A percentile compares a stretch with the other conserved stretches of the same genome.
Conservation (phyloP, 2,113 vertebrate species). For the Solea senegalensis region DNA sequence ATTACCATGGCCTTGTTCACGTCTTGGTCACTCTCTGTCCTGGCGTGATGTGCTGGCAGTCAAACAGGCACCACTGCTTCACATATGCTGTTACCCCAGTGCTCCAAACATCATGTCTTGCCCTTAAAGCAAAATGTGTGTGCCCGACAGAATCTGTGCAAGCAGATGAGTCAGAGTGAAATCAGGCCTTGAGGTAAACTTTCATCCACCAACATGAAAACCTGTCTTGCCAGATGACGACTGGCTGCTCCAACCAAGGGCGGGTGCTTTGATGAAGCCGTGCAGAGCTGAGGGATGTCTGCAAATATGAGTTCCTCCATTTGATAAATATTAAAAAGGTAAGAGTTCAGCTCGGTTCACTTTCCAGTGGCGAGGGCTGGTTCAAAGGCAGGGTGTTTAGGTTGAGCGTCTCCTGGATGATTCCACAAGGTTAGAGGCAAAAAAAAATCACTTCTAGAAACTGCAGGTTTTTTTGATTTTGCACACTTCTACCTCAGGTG, state of each 20-base stretch:
- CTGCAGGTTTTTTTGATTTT: too few relatives aligned
- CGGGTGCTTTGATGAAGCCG: constrained; percentile 50
- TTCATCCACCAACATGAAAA: constrained; percentile 48
- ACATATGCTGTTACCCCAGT: constrained; percentile 3
- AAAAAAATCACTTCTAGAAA: too few relatives aligned
- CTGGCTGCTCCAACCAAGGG: constrained; percentile 28
- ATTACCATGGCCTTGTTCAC: constrained; percentile 60
- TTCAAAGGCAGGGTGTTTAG: constrained; percentile 26
- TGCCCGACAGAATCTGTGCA: constrained; percentile 37
- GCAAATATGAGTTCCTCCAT: constrained; percentile 26
- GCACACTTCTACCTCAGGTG: too few relatives aligned
- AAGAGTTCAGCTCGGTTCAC: constrained; percentile 42
- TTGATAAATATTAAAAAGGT: constrained; percentile 54
- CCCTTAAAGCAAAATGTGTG: constrained; percentile 31
- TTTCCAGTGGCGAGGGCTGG: constrained; percentile 19
- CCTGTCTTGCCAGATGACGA: constrained; percentile 42
- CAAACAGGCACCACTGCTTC: constrained; percentile 32
- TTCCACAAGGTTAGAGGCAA: constrained; percentile 17
- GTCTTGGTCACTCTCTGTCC: constrained; percentile 55
- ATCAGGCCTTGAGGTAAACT: constrained; percentile 38
- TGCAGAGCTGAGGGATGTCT: constrained; percentile 35
- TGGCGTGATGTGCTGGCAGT: constrained; percentile 51
- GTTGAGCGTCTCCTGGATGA: constrained; percentile 16
- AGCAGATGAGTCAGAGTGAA: constrained; percentile 43
- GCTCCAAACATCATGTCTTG: constrained; percentile 23